These are phyloP conservation scores for Python bivittatus DNA, from an alignment of 2,113 vertebrate genomes.

Conservation along the genomic window DNA sequence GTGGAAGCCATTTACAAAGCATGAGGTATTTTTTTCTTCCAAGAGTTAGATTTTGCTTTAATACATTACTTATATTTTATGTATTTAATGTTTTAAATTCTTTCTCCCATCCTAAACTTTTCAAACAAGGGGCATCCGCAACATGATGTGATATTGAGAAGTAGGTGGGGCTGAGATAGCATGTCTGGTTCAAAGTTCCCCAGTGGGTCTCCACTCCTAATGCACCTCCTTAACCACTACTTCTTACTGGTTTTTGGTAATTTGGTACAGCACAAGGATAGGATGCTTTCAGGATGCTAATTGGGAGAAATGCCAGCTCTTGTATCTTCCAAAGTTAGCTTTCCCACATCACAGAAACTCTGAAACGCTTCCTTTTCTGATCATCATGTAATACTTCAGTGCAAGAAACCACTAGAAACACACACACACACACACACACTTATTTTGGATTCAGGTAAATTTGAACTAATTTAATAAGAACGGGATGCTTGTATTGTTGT, in stretches of 20 bases:
- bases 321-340: neutral
- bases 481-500: neutral
- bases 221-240: neutral
- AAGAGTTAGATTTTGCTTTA: slow-evolving; percentile 8
- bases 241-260: neutral
- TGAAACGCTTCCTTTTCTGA: neutral
- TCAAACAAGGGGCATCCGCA: neutral
- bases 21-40: neutral
- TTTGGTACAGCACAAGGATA: neutral
- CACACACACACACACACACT: neutral
- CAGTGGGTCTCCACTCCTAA: neutral
- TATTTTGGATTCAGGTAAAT: neutral
- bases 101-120: neutral
- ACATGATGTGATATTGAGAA: neutral
- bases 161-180: neutral
- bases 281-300: neutral
- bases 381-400: neutral
- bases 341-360: neutral
- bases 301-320: neutral
- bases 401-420: neutral
- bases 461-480: neutral
- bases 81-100: neutral
- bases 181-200: neutral
- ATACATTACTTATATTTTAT: neutral
- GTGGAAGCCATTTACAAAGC: slow-evolving; percentile 46